phyloP scores from a whole-genome alignment of 2,797 vertebrate species.

The Chelmon rostratus region DNA sequence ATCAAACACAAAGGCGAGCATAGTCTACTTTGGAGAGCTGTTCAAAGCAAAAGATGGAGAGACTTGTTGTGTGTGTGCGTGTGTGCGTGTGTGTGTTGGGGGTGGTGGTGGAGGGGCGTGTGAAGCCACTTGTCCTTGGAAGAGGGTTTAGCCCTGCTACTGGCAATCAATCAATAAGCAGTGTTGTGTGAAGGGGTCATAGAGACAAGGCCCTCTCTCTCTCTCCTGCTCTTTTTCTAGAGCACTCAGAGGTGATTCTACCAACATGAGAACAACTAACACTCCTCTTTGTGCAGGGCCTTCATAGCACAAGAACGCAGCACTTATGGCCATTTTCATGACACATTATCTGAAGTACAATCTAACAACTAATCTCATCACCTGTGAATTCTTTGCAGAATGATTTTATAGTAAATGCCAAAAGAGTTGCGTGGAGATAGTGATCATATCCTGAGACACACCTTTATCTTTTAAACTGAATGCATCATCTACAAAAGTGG shows the following conservation, averaged over 20 bases:
- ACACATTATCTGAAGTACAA: not conserved
- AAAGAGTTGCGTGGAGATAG: too few species aligned
- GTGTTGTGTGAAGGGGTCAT: slow-evolving; percentile 70
- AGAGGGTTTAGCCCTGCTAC: slow-evolving; percentile 69
- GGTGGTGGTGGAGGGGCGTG: slow-evolving; percentile 36
- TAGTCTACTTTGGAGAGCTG: slow-evolving; percentile 64
- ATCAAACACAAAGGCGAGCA: slow-evolving; percentile 67
- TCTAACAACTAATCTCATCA: not conserved
- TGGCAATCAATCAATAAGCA: slow-evolving; percentile 82
- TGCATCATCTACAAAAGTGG: not conserved
- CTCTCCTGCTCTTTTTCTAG: slow-evolving; percentile 42
- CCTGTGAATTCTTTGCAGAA: not conserved
- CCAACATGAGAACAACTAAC: not conserved
- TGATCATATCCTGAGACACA: too few species aligned
- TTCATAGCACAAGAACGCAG: not conserved
- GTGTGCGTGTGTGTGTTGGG: not conserved
- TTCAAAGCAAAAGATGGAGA: slow-evolving; percentile 63
- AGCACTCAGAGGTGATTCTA: slow-evolving; percentile 46
- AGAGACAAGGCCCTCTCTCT: slow-evolving; percentile 39
- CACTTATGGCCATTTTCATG: not conserved
- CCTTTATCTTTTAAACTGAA: not conserved
- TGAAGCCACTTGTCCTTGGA: slow-evolving; percentile 79
- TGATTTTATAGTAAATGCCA: not conserved
- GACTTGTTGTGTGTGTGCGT: slow-evolving; percentile 24
- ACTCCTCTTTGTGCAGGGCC: not conserved